Evolutionary conservation across 2,797 vertebrate genomes (phyloP), one percentile per base, ranked within the genome.

Genomic region (Pteronotus mesoamericanus): DNA sequence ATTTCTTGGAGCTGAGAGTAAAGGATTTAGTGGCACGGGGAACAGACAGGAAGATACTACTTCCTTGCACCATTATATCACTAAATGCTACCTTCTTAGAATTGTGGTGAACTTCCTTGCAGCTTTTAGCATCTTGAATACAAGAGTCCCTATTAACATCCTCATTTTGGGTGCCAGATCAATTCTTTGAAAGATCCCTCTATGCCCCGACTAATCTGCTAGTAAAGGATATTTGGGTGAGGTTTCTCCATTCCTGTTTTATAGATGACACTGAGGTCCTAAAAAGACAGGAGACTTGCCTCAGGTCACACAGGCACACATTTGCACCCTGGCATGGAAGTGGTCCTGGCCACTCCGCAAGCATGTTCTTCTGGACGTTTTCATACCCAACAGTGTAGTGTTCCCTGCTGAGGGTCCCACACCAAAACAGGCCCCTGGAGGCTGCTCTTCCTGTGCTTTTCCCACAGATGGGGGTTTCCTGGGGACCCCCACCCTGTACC

Each of bases 71-170:
- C 9, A 9, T 2, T 51, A 34, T 5, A 34, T 59, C 91, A 46
- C 68, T 92, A 42, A 86, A 42, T 48, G 87, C 71, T 86, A 87
- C 96, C 89, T 94, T 92, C 94, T 85, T 94, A 8, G 15, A 18
- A 91, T 95, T 74, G 53, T 71, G 96, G 87, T 91, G 96, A 94
- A 48, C 86, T 86, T 75, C 46, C 83, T 34, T 51, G 53, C 42
- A 84, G 88, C 48, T 82, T 95, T 90, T 48, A 85, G 72, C 66
- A 80, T 53, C 77, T 68, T 82, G 66, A 8, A 53, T 44, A 37
- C 42, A 55, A 68, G 75, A 75, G 21, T 90, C 66, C 77, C 59
- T 26, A 9, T 88, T 34, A 74, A 75, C 55, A 44, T 2, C 44
- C 57, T 66, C 66, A 3, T n/a, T 66, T 61, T 34, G 14, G 88